Evolutionary conservation across 1,140 invertebrate species (phyloP).

Genomic region (Camponotus pennsylvanicus): DNA sequence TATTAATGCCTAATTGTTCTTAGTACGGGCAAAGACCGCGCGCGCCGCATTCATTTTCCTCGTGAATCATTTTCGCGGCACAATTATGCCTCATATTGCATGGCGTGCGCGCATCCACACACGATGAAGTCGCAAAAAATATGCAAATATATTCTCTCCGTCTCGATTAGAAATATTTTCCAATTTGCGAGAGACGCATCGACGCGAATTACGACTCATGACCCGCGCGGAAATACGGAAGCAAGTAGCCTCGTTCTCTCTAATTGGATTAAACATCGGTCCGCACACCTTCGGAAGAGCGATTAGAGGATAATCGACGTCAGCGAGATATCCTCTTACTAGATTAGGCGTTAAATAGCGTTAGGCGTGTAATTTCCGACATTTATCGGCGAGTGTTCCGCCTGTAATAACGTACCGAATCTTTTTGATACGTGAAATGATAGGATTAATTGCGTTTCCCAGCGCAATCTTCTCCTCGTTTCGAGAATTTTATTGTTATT

Average conservation of each 20-base stretch:
- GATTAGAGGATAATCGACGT: conserved; percentile 53
- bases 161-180: conserved; percentile 15
- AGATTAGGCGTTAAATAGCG: conserved; percentile 49
- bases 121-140: background rate
- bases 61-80: conserved; percentile 4
- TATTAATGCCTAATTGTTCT: conserved; percentile 53
- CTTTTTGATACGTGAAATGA: conserved; percentile 11
- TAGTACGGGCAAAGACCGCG: background rate
- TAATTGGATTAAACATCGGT: conserved; percentile 54
- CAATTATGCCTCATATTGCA: background rate
- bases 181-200: background rate
- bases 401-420: background rate
- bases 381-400: conserved; percentile 39
- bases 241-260: background rate
- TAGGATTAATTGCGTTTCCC: background rate
- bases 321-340: conserved; percentile 31
- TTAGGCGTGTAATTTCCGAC: conserved; percentile 24
- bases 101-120: background rate
- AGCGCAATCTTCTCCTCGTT: background rate
- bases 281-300: background rate
- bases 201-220: background rate
- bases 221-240: background rate
- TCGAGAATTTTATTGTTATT: background rate
- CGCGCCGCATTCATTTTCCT: background rate
- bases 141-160: background rate